Base-by-base conservation (phyloP, 2,113 vertebrate genomes). In the Corythoichthys intestinalis region DNA sequence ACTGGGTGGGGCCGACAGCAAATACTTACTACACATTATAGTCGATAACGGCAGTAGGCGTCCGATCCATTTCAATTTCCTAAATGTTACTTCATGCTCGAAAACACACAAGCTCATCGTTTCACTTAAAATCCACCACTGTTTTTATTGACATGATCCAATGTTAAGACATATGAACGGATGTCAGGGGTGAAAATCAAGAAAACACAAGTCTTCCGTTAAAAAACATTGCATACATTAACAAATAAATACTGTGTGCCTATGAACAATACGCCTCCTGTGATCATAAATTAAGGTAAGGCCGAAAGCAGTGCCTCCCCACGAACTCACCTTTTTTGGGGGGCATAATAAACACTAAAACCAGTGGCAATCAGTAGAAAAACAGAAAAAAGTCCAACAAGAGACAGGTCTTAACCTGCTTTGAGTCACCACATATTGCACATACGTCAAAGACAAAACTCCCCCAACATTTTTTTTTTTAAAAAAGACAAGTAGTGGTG, bases 201-300 rank as follows among this genome's bases (percentile, higher is more conserved):
- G 41, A 44, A 44, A 44, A 6, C 48, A 66, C 81, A 87, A 85
- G 84, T 83, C 82, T 71, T 84, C 59, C 70, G 84, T 94, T 92
- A 93, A 60, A 64, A 87, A 91, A 91, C 90, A 91, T 83, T 87
- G 79, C 84, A 90, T 91, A 95, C 93, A 90, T 60, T 82, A 91
- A 93, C 86, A 86, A 93, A 93, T 87, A 86, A 93, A 91, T 88
- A 90, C 82, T 88, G 58, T 60, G 60, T 69, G 7, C 17, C 0
- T 10, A 67, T 75, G 72, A 73, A 65, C 61, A 81, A 66, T 65
- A 73, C 76, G 66, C 71, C 63, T 66, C 53, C 61, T 74, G 63
- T 71, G 73, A 70, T 74, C 72, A 87, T 84, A 28, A 90, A 89
- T 86, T 90, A 28, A 28, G 20, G 20, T 87, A 90, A 88, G 79